phyloP scores from a whole-genome alignment of 2,888 invertebrate species.

The Marasmarcha lunaedactyla region DNA sequence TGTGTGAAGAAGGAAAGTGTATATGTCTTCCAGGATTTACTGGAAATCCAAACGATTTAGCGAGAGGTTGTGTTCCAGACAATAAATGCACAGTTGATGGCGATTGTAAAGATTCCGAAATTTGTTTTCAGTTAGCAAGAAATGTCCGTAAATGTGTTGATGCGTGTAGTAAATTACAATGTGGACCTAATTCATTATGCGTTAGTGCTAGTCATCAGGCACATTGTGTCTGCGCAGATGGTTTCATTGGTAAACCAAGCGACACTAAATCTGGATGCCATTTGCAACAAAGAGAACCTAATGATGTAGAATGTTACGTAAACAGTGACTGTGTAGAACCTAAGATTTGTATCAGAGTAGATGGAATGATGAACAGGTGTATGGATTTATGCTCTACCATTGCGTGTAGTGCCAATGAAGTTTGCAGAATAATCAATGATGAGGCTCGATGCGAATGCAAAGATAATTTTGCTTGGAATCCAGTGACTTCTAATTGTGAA shows the following conservation, averaged over 20 bases:
- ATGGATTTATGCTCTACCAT: constrained; percentile 83
- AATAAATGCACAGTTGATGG: constrained; percentile 85
- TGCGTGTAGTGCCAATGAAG: constrained; percentile 85
- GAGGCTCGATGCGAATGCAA: constrained; percentile 85
- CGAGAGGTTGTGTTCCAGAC: constrained; percentile 77
- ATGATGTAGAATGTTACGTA: constrained; percentile 73
- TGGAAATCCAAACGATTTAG: constrained; percentile 80
- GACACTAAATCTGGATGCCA: constrained; percentile 85
- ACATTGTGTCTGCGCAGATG: constrained; percentile 87
- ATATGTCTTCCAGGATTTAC: constrained; percentile 82
- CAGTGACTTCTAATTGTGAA: constrained; percentile 83
- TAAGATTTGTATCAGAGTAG: constrained; percentile 75
- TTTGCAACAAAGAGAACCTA: constrained; percentile 71
- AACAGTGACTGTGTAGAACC: constrained; percentile 80
- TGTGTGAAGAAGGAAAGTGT: constrained; percentile 84
- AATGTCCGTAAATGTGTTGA: constrained; percentile 86
- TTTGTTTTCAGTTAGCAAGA: constrained; percentile 87
- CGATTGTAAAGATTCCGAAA: constrained; percentile 86
- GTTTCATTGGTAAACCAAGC: constrained; percentile 84
- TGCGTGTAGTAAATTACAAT: constrained; percentile 87
- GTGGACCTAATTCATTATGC: constrained; percentile 91
- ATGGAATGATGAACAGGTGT: constrained; percentile 76
- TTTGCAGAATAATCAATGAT: constrained; percentile 78
- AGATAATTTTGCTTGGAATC: constrained; percentile 85
- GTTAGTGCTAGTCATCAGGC: constrained; percentile 87